These are phyloP conservation scores for Nansenia antarctica DNA, from an alignment of 2,113 vertebrate genomes.

Conservation along the genomic window DNA sequence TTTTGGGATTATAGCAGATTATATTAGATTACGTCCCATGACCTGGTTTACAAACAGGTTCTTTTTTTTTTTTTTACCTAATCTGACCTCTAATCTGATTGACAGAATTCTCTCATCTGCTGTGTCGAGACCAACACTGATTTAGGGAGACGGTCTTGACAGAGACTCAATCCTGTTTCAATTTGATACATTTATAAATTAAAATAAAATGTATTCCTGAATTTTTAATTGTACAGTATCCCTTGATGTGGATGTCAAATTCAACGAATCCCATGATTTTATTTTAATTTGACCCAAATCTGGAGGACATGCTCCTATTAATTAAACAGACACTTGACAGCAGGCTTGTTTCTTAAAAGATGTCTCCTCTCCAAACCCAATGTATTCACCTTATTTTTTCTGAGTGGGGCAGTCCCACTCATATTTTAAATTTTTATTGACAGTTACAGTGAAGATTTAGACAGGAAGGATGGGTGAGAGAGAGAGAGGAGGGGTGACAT, in stretches of 20 bases:
- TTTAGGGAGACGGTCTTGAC: neutral
- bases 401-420: too few species aligned
- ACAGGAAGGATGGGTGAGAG: too few species aligned
- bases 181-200: too few species aligned
- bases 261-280: too few species aligned
- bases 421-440: too few species aligned
- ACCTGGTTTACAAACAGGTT: slow-evolving; percentile 69
- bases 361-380: neutral
- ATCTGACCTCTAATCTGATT: slow-evolving; percentile 50
- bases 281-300: too few species aligned
- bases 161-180: too few species aligned
- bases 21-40: slow-evolving; percentile 68
- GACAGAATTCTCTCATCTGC: neutral
- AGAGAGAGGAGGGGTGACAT: too few species aligned
- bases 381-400: neutral
- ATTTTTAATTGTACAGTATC: too few species aligned
- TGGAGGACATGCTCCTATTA: neutral
- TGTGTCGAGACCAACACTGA: neutral
- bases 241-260: too few species aligned
- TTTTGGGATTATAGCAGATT: slow-evolving; percentile 65
- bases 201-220: too few species aligned
- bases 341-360: neutral
- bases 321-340: neutral
- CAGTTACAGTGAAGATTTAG: too few species aligned
- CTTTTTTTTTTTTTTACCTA: slow-evolving; percentile 53